phyloP scores from a whole-genome alignment of 1,140 invertebrate genomes.

The Formica selysi region DNA sequence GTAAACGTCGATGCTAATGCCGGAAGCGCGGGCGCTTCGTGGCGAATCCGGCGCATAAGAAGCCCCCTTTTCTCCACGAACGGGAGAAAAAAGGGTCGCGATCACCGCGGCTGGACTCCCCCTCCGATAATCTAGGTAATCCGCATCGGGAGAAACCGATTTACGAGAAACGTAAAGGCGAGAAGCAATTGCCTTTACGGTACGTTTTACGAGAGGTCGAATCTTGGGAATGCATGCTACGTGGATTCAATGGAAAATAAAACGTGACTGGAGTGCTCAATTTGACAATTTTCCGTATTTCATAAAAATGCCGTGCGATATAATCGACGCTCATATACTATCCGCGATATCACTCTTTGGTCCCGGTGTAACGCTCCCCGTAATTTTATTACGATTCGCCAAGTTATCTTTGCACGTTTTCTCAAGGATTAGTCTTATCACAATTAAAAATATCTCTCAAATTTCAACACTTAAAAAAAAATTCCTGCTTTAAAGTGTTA shows the following conservation, averaged over 20 bases:
- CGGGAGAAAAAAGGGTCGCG: not conserved
- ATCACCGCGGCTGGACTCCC: not conserved
- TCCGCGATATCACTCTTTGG: not conserved
- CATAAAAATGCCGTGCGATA: slow-evolving; percentile 48
- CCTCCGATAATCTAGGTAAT: slow-evolving; percentile 52
- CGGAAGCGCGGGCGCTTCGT: slow-evolving; percentile 7
- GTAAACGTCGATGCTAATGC: slow-evolving; percentile 69
- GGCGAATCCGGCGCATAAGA: not conserved
- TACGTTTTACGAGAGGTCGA: slow-evolving; percentile 65
- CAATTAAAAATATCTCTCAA: not conserved
- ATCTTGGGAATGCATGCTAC: slow-evolving; percentile 57
- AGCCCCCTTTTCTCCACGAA: not conserved
- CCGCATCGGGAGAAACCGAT: slow-evolving; percentile 63
- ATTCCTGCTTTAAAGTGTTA: not conserved
- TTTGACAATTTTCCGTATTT: slow-evolving; percentile 36
- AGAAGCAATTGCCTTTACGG: slow-evolving; percentile 56
- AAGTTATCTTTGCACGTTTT: not conserved
- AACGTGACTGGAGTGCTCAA: slow-evolving; percentile 70
- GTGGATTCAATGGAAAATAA: slow-evolving; percentile 64
- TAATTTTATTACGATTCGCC: slow-evolving; percentile 16
- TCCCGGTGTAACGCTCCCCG: not conserved
- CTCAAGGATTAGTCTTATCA: slow-evolving; percentile 28
- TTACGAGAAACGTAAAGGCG: slow-evolving; percentile 69
- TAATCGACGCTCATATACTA: slow-evolving; percentile 42
- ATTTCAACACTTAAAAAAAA: slow-evolving; percentile 33